Conservation (phyloP, 2,888 invertebrate species). For the Ditylenchus weischeri region DNA sequence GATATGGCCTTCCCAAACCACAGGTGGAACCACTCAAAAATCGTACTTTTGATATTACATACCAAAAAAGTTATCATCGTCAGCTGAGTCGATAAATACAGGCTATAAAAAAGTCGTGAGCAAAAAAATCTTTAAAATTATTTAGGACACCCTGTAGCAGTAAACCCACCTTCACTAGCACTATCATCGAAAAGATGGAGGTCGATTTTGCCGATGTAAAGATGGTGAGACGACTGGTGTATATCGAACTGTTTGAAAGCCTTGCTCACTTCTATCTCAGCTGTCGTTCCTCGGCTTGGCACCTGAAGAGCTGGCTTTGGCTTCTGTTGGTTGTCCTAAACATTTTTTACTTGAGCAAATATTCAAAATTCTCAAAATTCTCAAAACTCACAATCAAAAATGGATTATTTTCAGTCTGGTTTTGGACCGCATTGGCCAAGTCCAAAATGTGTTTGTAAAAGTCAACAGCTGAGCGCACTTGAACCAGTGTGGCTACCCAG, state of each 20-base stretch:
- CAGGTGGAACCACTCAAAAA: no score
- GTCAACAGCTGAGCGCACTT: constrained; percentile 65
- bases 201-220: constrained; percentile 80
- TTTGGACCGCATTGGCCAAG: constrained; percentile 66
- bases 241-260: constrained; percentile 31
- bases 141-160: no score
- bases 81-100: no score
- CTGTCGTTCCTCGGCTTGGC: not conserved
- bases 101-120: no score
- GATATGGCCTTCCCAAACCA: no score
- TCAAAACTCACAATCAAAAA: constrained; percentile 14
- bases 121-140: no score
- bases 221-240: constrained; percentile 80
- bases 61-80: no score
- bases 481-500: constrained; percentile 72
- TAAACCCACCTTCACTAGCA: constrained; percentile 14
- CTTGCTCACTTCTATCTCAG: constrained; percentile 10
- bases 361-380: no score
- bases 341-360: not conserved
- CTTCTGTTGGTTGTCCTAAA: not conserved
- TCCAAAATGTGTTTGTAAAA: constrained; percentile 78
- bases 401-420: constrained; percentile 19
- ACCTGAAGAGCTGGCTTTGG: not conserved
- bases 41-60: no score
- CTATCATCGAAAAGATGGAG: constrained; percentile 89